These are phyloP conservation scores for Diuraphis noxia DNA, from an alignment of 1,140 invertebrate species.

Conservation along the genomic window DNA sequence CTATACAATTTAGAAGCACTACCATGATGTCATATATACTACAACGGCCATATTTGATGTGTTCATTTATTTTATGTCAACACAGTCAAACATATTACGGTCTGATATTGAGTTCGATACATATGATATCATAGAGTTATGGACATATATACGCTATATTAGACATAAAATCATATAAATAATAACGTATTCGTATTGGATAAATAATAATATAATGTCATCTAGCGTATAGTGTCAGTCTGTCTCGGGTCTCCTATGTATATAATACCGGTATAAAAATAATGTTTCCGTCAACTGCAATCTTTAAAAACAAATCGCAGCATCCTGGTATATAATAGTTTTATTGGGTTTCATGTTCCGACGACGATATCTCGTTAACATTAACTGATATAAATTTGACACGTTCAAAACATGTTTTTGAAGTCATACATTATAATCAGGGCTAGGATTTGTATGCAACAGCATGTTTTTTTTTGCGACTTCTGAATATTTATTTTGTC, in stretches of 20 bases:
- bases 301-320: neutral
- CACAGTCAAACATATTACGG: neutral
- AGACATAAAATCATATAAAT: neutral
- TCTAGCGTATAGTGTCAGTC: neutral
- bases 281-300: neutral
- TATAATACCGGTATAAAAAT: neutral
- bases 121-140: neutral
- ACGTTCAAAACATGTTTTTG: neutral
- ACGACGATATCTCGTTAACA: neutral
- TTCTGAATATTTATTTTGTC: too few relatives aligned
- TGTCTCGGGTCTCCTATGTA: neutral
- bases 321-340: too few relatives aligned
- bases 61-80: constrained; percentile 9
- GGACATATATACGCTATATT: neutral
- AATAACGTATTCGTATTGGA: neutral
- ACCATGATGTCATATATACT: neutral
- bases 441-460: too few relatives aligned
- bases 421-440: neutral
- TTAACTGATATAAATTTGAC: neutral
- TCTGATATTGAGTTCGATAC: neutral
- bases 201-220: neutral
- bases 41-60: neutral
- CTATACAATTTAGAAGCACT: neutral
- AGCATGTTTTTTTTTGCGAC: too few relatives aligned
- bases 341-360: neutral